Conservation (phyloP, 2,888 invertebrate genomes). For the Melanotus villosus region DNA sequence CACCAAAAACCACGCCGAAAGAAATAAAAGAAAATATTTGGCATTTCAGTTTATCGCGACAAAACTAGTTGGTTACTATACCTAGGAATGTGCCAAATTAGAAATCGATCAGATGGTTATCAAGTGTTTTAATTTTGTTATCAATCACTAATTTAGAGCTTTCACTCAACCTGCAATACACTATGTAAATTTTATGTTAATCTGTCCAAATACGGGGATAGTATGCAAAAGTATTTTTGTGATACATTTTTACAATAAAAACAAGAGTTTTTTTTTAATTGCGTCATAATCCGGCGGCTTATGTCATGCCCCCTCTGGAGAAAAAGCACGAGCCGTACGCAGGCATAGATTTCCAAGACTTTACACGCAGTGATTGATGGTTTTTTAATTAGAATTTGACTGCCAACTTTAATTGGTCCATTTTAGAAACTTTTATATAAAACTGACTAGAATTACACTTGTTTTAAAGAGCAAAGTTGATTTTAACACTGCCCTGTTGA, state of each 20-base stretch:
- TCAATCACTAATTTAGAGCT: constrained; percentile 19
- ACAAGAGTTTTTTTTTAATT: neutral
- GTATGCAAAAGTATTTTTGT: neutral
- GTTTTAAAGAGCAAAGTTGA: too few relatives aligned
- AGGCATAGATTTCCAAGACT: neutral
- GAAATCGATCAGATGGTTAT: constrained; percentile 20
- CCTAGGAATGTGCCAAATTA: constrained; percentile 14
- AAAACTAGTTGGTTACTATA: constrained; percentile 15
- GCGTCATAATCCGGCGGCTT: neutral
- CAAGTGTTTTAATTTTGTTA: constrained; percentile 15
- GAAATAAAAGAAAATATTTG: constrained; percentile 22
- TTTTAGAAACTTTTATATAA: too few relatives aligned
- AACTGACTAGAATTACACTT: too few relatives aligned
- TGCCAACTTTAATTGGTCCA: constrained; percentile 1
- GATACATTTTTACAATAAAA: neutral
- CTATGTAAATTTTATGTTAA: constrained; percentile 22
- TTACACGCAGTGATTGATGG: neutral
- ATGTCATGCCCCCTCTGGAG: neutral
- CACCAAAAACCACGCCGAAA: constrained; percentile 3
- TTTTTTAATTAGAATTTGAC: neutral
- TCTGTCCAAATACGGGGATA: neutral
- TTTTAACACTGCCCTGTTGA: too few relatives aligned
- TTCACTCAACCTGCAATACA: constrained; percentile 1
- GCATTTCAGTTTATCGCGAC: constrained; percentile 15
- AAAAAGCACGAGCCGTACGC: neutral